Conservation (phyloP, 1,140 invertebrate species). For the Varroa destructor region DNA sequence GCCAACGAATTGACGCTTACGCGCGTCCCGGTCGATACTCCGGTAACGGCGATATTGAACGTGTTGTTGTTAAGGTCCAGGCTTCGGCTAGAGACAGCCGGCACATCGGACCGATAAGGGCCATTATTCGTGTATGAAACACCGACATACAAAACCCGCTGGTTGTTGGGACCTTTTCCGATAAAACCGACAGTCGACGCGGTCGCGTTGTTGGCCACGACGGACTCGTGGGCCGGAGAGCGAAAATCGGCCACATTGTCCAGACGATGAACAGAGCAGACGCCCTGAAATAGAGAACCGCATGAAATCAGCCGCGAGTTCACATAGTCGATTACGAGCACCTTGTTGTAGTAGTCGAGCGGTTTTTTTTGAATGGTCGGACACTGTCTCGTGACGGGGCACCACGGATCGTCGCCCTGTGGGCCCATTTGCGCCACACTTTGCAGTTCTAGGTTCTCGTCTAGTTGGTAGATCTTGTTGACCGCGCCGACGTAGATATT, state of each 20-base stretch:
- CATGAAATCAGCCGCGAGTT: slow-evolving; percentile 82
- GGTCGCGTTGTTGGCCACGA: slow-evolving; percentile 84
- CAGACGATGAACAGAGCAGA: slow-evolving; percentile 71
- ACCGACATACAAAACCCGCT: slow-evolving; percentile 76
- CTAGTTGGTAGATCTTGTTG: slow-evolving; percentile 81
- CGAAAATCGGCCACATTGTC: slow-evolving; percentile 71
- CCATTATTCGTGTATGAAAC: slow-evolving; percentile 85
- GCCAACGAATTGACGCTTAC: slow-evolving; percentile 79
- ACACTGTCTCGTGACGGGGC: slow-evolving; percentile 55
- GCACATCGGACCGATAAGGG: slow-evolving; percentile 80
- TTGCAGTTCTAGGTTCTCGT: slow-evolving; percentile 63
- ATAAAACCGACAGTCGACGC: slow-evolving; percentile 94
- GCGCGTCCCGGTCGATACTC: slow-evolving; percentile 77
- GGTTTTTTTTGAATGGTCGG: slow-evolving; percentile 52
- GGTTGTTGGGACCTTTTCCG: slow-evolving; percentile 73
- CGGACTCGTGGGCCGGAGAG: slow-evolving; percentile 63
- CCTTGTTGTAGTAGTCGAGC: slow-evolving; percentile 88
- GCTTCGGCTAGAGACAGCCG: slow-evolving; percentile 80
- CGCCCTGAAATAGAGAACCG: slow-evolving; percentile 72
- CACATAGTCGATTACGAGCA: slow-evolving; percentile 80
- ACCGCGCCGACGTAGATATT: slow-evolving; percentile 83
- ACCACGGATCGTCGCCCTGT: slow-evolving; percentile 69
- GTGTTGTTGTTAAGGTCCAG: slow-evolving; percentile 67
- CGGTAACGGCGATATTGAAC: slow-evolving; percentile 75
- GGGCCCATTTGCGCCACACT: slow-evolving; percentile 73